These are phyloP conservation scores for Pegoplata infirma DNA, from an alignment of 2,888 invertebrate genomes.

Conservation along the genomic window DNA sequence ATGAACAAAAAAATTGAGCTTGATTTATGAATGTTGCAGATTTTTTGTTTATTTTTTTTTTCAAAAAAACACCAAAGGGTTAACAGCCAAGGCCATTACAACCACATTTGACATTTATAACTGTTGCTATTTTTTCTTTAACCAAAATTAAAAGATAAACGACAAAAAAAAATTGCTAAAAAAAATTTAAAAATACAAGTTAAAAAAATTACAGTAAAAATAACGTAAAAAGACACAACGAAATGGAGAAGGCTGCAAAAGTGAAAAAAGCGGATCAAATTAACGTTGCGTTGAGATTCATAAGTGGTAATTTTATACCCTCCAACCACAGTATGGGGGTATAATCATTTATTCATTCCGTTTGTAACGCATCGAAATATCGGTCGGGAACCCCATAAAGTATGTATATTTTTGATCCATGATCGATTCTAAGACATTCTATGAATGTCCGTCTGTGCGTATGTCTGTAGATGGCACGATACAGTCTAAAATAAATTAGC, in stretches of 20 bases:
- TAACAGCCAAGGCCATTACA: slow-evolving; percentile 37
- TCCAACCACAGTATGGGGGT: too few species aligned
- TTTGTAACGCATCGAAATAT: too few species aligned
- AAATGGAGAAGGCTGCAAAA: neutral
- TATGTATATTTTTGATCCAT: too few species aligned
- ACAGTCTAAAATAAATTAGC: too few species aligned
- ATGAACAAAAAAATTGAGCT: slow-evolving; percentile 35
- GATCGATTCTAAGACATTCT: too few species aligned
- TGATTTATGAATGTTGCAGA: slow-evolving; percentile 45
- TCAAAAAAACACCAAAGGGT: slow-evolving; percentile 15
- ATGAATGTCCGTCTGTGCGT: too few species aligned
- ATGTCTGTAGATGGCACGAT: too few species aligned
- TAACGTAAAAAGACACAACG: neutral
- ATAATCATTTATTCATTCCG: too few species aligned
- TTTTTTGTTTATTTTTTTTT: slow-evolving; percentile 6
- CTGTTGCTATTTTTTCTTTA: slow-evolving; percentile 40
- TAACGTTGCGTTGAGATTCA: too few species aligned
- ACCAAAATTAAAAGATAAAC: slow-evolving; percentile 1
- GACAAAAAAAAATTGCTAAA: neutral
- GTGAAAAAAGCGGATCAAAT: too few species aligned
- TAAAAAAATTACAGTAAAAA: slow-evolving; percentile 24
- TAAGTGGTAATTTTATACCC: too few species aligned
- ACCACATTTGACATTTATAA: slow-evolving; percentile 55
- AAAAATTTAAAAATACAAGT: neutral
- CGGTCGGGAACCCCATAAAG: too few species aligned